These are phyloP conservation scores for Hemicentrotus pulcherrimus DNA, from an alignment of 35 echinoderm and acorn worm genomes.

Conservation along the genomic window DNA sequence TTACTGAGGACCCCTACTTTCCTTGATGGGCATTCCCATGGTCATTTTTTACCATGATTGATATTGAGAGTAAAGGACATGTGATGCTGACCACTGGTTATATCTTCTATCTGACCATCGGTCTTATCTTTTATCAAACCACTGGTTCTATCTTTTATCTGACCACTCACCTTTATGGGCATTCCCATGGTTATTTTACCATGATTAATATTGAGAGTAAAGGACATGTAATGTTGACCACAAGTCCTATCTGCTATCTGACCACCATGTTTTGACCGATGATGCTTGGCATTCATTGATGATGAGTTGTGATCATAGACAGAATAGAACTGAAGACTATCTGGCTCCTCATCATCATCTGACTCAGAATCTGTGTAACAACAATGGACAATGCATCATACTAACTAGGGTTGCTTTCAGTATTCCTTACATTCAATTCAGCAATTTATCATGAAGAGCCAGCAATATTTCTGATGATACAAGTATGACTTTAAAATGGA, in stretches of 20 bases:
- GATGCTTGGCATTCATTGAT: slow-evolving; percentile 21
- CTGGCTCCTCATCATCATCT: slow-evolving; percentile 79
- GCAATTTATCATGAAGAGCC: too few species aligned
- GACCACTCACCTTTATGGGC: slow-evolving; percentile 67
- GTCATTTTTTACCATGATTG: slow-evolving; percentile 61
- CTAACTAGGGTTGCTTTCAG: too few species aligned
- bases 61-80: slow-evolving; percentile 62
- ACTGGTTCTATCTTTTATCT: too few species aligned
- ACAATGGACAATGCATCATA: neutral
- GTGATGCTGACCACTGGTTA: slow-evolving; percentile 55
- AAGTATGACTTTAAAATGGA: too few species aligned
- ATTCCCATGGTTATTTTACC: slow-evolving; percentile 71
- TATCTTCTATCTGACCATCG: slow-evolving; percentile 34
- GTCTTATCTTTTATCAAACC: slow-evolving; percentile 17
- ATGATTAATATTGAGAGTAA: slow-evolving; percentile 80
- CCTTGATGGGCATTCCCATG: too few species aligned
- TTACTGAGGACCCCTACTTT: too few species aligned
- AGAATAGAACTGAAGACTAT: slow-evolving; percentile 55
- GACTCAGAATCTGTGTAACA: slow-evolving; percentile 73
- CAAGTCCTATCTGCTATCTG: slow-evolving; percentile 23
- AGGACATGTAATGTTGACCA: slow-evolving; percentile 72
- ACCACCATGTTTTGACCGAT: slow-evolving; percentile 58
- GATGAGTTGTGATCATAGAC: slow-evolving; percentile 39
- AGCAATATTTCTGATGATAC: too few species aligned
- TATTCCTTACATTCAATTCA: too few species aligned